These are phyloP conservation scores for Coptodon rendalli DNA, from an alignment of 2,113 vertebrate genomes.

Conservation along the genomic window DNA sequence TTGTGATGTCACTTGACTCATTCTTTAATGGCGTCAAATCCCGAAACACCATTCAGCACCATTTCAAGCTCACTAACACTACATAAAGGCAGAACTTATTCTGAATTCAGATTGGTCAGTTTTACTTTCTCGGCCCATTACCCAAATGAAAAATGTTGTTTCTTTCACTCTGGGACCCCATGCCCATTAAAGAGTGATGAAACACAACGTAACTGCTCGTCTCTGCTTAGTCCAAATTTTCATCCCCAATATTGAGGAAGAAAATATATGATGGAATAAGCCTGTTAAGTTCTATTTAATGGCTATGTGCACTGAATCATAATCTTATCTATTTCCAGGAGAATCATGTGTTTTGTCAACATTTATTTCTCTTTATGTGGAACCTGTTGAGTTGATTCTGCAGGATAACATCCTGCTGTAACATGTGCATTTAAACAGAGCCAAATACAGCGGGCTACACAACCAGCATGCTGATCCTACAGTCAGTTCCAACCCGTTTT, in stretches of 20 bases:
- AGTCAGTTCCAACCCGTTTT: neutral
- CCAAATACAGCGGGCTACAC: neutral
- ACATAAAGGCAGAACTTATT: neutral
- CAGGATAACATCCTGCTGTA: neutral
- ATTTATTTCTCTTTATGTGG: neutral
- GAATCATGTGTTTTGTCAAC: neutral
- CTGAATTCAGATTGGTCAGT: neutral
- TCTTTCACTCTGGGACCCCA: conserved; percentile 18
- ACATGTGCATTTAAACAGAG: neutral
- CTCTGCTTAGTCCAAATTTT: neutral
- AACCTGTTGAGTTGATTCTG: neutral
- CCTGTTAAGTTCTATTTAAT: neutral
- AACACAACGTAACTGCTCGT: conserved; percentile 38
- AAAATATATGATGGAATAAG: neutral
- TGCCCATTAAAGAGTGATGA: conserved; percentile 53
- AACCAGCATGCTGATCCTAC: neutral
- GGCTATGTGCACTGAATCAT: neutral
- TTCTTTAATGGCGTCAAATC: neutral
- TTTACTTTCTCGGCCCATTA: neutral
- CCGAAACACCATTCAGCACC: neutral
- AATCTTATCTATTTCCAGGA: neutral
- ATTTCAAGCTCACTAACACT: neutral
- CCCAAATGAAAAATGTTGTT: conserved; percentile 25
- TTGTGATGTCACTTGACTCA: neutral
- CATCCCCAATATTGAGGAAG: neutral